Evolutionary conservation across 2,113 vertebrate genomes (phyloP).

Genomic region (Conger conger): DNA sequence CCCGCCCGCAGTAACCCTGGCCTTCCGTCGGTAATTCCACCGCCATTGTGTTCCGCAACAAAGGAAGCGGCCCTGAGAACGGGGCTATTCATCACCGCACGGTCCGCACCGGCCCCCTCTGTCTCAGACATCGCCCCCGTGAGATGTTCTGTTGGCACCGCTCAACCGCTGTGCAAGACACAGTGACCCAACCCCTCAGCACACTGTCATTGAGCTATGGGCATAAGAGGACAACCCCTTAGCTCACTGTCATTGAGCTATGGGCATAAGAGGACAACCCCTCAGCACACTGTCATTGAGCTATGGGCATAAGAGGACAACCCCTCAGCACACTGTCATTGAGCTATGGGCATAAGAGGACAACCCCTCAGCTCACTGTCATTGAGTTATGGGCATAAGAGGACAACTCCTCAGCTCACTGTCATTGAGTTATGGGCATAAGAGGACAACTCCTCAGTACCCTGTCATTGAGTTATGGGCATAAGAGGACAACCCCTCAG

Average conservation of each 20-base stretch:
- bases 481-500: neutral
- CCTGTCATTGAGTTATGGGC: neutral
- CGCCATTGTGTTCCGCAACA: conserved; percentile 11
- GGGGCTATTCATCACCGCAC: neutral
- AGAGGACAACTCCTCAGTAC: too few species aligned
- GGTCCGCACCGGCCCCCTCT: neutral
- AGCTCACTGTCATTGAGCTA: neutral
- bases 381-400: neutral
- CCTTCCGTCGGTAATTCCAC: neutral
- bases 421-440: neutral
- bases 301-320: neutral
- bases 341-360: neutral
- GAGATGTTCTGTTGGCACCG: neutral
- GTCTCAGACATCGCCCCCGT: neutral
- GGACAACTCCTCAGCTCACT: too few species aligned
- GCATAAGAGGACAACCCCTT: neutral
- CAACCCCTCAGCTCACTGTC: too few species aligned
- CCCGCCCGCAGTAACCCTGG: neutral
- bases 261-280: too few species aligned
- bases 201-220: neutral
- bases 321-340: neutral
- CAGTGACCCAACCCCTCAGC: neutral
- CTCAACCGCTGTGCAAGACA: neutral
- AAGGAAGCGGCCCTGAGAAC: neutral
- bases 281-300: neutral